Evolutionary conservation across 2,888 invertebrate genomes (phyloP), one percentile per base, ranked within the genome.

Genomic region (Scaptomyza polygonia): DNA sequence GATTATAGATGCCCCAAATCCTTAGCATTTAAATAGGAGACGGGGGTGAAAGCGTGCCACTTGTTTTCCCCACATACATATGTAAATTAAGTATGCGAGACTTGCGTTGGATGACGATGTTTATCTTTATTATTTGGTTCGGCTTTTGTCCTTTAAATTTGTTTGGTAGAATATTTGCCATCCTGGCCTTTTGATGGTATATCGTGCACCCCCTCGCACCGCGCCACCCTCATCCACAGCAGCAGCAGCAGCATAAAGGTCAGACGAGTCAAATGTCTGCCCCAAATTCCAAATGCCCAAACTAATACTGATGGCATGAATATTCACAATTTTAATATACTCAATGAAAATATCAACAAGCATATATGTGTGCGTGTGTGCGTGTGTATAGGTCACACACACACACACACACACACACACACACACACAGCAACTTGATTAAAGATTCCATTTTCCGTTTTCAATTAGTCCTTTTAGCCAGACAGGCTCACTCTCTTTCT

Each of bases 91-190:
- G 36, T 39, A 39, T 14, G 53, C n/a, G 40, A 34, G 27, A 55
- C 32, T 39, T 39, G 12, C 5, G 12, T 42, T n/a, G n/a, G 14
- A 25, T 25, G 25, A 25, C 67, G 63, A 58, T 72, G 58, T 63
- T 72, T 72, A 63, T 72, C 62, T 72, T 58, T 48, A 67, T 48
- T 36, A 53, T 49, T 25, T 42, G 40, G 32, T 40, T 32, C 58
- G 52, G 21, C 59, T 12, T 56, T 36, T 47, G 63, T 48, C 45
- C 65, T 62, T 51, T 73, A 67, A 67, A 70, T 67, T 78, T 67
- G 70, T 62, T 67, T 58, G 54, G 47, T 59, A 56, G 65, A 70
- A 73, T 67, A 70, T 76, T 79, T 79, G 63, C 53, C 51, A 34
- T 63, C 29, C 57, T 63, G 62, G 58, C 59, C 64, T 64, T 67